Evolutionary conservation across 1,140 invertebrate genomes (phyloP), one percentile per base, ranked within the genome.

Genomic region (Coelopa frigida): DNA sequence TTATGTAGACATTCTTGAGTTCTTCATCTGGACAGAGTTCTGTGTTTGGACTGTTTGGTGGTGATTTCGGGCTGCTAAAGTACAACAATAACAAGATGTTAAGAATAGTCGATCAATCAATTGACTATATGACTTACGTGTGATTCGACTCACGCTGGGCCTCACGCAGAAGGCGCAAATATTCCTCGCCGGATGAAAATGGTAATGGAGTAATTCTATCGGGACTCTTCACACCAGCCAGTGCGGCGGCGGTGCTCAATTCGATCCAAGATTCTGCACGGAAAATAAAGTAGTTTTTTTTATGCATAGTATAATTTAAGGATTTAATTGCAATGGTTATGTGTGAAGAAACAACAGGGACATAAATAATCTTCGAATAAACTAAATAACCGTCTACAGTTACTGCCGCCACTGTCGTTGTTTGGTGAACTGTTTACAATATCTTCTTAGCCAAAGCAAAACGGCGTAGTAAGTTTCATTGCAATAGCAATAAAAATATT

Each of bases 241-340:
- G 77, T 29, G 73, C 69, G 54, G 76, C 72, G 40, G 70, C 65
- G 44, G 71, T 62, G 57, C 77, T 81, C 53, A 90, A 61, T 57
- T 90, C 84, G 53, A 91, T 87, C 88, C 88, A 91, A 44, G 88
- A 90, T 71, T 91, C 88, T 91, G 75, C 8, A 74, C 67, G 52
- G 18, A 67, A 56, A 47, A 27, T n/a, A n/a, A n/a, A n/a, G n/a
- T n/a, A n/a, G n/a, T n/a, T n/a, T n/a, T n/a, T n/a, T n/a, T n/a
- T n/a, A n/a, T n/a, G n/a, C n/a, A n/a, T n/a, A n/a, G n/a, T n/a
- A n/a, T n/a, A n/a, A n/a, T n/a, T n/a, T n/a, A n/a, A n/a, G n/a
- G n/a, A n/a, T n/a, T n/a, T n/a, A n/a, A n/a, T n/a, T n/a, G n/a
- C n/a, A n/a, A n/a, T n/a, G n/a, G n/a, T n/a, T n/a, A n/a, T n/a